phyloP scores from a whole-genome alignment of 2,797 vertebrate genomes.

The Cyclopterus lumpus region DNA sequence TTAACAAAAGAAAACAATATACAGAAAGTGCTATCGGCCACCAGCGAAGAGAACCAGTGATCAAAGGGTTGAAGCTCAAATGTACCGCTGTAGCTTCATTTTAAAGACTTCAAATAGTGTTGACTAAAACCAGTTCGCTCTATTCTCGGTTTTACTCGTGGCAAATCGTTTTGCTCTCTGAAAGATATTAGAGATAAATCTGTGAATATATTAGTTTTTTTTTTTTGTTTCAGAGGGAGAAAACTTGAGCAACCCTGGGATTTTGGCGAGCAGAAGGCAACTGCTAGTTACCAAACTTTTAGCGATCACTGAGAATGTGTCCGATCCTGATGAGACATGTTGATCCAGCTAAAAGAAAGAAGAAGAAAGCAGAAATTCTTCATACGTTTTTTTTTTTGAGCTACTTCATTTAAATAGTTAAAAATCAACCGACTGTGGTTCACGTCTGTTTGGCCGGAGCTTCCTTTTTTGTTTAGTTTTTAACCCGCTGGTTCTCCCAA shows the following conservation, averaged over 20 bases:
- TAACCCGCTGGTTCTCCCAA: slow-evolving; percentile 67
- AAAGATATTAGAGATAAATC: not conserved
- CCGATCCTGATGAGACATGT: not conserved
- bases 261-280: not conserved
- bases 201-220: not conserved
- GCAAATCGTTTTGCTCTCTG: not conserved
- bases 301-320: slow-evolving; percentile 8
- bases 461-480: slow-evolving; percentile 19
- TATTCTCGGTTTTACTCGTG: not conserved
- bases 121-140: not conserved
- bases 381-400: slow-evolving; percentile 9
- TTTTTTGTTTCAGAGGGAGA: slow-evolving; percentile 2
- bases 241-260: not conserved
- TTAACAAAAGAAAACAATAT: slow-evolving; percentile 41
- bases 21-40: slow-evolving; percentile 74
- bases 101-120: not conserved
- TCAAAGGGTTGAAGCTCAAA: slow-evolving; percentile 44
- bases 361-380: slow-evolving; percentile 9
- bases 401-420: slow-evolving; percentile 31
- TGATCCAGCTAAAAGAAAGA: not conserved
- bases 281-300: not conserved
- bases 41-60: slow-evolving; percentile 70
- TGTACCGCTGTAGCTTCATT: slow-evolving; percentile 46
- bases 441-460: not conserved
- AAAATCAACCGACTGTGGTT: slow-evolving; percentile 6